phyloP scores from a whole-genome alignment of 2,888 invertebrate species.

The Rhimphoctona megacephalus region DNA sequence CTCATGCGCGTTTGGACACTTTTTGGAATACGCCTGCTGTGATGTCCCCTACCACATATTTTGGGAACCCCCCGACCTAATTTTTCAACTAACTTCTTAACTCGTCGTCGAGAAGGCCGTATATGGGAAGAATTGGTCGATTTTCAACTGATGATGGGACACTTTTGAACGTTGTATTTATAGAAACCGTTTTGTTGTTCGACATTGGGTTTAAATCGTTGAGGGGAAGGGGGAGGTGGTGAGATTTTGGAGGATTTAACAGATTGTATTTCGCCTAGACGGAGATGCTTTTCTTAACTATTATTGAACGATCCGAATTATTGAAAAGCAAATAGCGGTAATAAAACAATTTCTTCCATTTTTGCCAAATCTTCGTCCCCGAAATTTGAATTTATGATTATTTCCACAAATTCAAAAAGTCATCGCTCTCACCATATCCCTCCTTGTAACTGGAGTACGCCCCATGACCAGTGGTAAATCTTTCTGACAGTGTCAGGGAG shows the following conservation, averaged over 20 bases:
- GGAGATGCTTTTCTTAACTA: neutral
- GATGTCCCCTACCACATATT: neutral
- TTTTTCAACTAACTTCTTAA: neutral
- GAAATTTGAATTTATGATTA: neutral
- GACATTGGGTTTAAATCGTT: neutral
- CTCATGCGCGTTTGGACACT: too few relatives aligned
- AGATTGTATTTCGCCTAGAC: neutral
- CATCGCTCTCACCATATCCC: neutral
- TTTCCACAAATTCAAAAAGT: neutral
- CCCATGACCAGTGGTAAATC: slow-evolving; percentile 14
- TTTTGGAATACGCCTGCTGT: neutral
- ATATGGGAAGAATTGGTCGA: neutral
- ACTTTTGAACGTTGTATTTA: neutral
- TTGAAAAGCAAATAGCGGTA: neutral
- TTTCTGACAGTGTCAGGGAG: neutral
- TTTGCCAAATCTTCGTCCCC: neutral
- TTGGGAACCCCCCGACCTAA: neutral
- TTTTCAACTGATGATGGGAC: neutral
- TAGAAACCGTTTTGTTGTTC: neutral
- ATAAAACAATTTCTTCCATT: too few relatives aligned
- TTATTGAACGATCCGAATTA: neutral
- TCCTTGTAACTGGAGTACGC: neutral
- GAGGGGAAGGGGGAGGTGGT: too few relatives aligned
- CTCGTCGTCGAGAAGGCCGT: neutral
- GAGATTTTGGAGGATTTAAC: neutral